phyloP scores from a whole-genome alignment of 2,113 vertebrate species.

The Alethe diademata region DNA sequence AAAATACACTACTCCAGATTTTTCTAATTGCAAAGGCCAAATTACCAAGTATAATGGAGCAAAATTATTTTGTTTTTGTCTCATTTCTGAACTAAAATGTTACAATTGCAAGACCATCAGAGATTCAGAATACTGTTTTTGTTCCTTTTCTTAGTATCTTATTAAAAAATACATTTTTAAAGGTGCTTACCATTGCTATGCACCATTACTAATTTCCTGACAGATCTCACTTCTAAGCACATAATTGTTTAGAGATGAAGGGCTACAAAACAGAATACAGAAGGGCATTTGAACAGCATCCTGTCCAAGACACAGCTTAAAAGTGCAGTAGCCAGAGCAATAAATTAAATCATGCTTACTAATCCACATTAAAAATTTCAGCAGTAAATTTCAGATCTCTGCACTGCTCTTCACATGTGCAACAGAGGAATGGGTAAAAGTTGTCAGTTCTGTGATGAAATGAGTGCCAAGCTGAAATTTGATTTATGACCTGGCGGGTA shows the following conservation, averaged over 20 bases:
- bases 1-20: not conserved
- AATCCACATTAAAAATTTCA: not conserved
- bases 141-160: not conserved
- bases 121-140: not conserved
- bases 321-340: not conserved
- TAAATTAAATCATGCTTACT: not conserved
- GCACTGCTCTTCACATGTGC: not conserved
- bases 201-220: not conserved
- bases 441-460: not conserved
- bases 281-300: not conserved
- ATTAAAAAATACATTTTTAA: not conserved
- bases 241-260: not conserved
- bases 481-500: not conserved
- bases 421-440: not conserved
- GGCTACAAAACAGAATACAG: not conserved
- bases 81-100: not conserved
- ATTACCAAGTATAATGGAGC: slow-evolving; percentile 15
- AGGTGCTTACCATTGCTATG: not conserved
- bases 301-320: not conserved
- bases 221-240: not conserved
- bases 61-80: not conserved
- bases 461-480: not conserved
- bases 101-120: not conserved
- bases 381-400: not conserved
- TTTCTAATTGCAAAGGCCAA: not conserved